Base-by-base conservation (phyloP, 64 coral and sea anemone species). In the Montipora sp. region DNA sequence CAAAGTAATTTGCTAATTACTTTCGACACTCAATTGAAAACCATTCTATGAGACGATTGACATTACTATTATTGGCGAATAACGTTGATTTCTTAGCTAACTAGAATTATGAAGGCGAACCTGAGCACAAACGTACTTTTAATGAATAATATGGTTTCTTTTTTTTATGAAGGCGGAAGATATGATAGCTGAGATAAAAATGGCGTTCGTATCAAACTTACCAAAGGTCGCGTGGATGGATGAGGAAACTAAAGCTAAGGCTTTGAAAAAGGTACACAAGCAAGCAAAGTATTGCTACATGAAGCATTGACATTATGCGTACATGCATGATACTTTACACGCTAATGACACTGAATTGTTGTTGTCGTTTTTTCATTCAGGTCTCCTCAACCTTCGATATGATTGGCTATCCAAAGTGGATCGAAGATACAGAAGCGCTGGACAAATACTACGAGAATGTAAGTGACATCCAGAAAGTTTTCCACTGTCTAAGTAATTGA, bases 341-440 rank as follows among this genome's bases (percentile, higher is more conserved):
- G 27, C 27, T 14, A 1, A 15, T 14, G 59, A 63, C 59, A 63
- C 6, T 55, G 9, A 55, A 55, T 55, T 5, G 18, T 58, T 81
- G 5, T 13, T 13, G 27, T 14, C 21, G 7, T 79, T 55, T 67
- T 20, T 8, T 84, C 43, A 19, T 71, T 21, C 83, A 98, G 97
- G 75, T 93, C 18, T 89, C 93, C 46, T 88, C 91, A 78, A 95
- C 95, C 3, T 88, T 98, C 23, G 83, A 98, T 44, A 96, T 98
- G 97, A 98, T 98, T 51, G 97, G 97, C 1, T 98, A 98, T 27
- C 97, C 97, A 6, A 82, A 88, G 14, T 98, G 97, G 97, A 91
- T 98, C 11, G 89, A 93, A 89, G 92, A 98, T 24, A 22, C 70
- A 15, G 82, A 78, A 58, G 89, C 84, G 66, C 89, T 98, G 19